phyloP scores from a whole-genome alignment of 2,113 vertebrate species.

The Nothoprocta pentlandii region DNA sequence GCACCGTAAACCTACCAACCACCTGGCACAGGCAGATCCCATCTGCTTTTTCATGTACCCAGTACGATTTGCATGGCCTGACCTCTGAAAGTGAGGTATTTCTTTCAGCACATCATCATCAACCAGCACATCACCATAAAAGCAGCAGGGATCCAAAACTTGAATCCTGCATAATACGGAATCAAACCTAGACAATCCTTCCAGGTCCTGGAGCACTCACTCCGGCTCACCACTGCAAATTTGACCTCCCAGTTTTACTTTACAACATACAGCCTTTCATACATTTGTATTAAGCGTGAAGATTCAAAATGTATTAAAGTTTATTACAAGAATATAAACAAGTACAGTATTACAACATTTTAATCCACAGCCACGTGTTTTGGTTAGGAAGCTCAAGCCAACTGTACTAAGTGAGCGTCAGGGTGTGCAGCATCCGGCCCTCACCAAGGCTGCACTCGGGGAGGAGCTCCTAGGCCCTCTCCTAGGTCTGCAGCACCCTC shows the following conservation, averaged over 20 bases:
- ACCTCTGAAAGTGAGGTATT: neutral
- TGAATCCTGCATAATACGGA: neutral
- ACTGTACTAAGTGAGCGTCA: neutral
- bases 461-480: neutral
- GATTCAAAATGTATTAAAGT: conserved; percentile 20
- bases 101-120: neutral
- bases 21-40: neutral
- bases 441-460: neutral
- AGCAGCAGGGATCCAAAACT: neutral
- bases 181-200: neutral
- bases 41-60: neutral
- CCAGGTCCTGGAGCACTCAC: neutral
- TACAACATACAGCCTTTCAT: neutral
- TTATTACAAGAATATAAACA: conserved; percentile 55
- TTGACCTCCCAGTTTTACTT: neutral
- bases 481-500: neutral
- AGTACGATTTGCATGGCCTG: neutral
- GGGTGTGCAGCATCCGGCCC: neutral
- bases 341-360: conserved; percentile 29
- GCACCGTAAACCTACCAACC: neutral
- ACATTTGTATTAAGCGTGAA: neutral
- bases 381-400: conserved; percentile 16
- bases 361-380: conserved; percentile 9
- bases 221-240: neutral
- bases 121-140: neutral